These are phyloP conservation scores for Channa striata DNA, from an alignment of 2,797 vertebrate species.

Conservation along the genomic window DNA sequence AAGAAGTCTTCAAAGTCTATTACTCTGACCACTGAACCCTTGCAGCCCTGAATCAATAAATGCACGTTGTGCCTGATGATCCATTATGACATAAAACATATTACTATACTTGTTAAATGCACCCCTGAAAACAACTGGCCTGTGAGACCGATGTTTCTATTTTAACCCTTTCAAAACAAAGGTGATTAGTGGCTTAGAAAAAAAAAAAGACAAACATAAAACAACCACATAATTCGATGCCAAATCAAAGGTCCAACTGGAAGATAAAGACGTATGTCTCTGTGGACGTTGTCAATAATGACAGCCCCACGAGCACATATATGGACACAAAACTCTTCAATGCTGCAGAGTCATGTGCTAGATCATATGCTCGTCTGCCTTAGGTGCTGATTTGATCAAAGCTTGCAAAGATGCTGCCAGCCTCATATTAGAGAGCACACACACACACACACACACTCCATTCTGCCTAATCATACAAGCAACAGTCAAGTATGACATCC, in stretches of 20 bases:
- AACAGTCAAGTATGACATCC: conserved; percentile 7
- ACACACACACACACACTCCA: neutral
- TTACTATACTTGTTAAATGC: conserved; percentile 43
- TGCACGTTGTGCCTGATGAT: conserved; percentile 31
- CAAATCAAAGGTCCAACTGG: conserved; percentile 19
- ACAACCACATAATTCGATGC: conserved; percentile 5
- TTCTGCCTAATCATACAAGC: conserved; percentile 15
- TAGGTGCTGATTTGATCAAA: conserved; percentile 65
- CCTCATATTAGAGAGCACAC: conserved; percentile 29
- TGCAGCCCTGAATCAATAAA: conserved; percentile 22
- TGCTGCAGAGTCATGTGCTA: conserved; percentile 68
- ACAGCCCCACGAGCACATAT: neutral
- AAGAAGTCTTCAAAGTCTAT: conserved; percentile 41
- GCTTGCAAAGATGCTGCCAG: conserved; percentile 54
- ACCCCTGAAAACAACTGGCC: conserved; percentile 21
- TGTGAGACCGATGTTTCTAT: conserved; percentile 14
- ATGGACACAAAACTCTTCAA: conserved; percentile 23
- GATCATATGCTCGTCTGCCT: conserved; percentile 72
- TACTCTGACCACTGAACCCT: conserved; percentile 45
- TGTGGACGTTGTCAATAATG: conserved; percentile 28
- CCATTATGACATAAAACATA: conserved; percentile 36
- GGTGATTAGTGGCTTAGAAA: conserved; percentile 1
- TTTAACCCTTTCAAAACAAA: conserved; percentile 30
- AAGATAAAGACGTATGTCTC: conserved; percentile 16
- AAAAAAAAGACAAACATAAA: neutral